phyloP scores from a whole-genome alignment of 1,140 invertebrate genomes.

The Temnothorax longispinosus region DNA sequence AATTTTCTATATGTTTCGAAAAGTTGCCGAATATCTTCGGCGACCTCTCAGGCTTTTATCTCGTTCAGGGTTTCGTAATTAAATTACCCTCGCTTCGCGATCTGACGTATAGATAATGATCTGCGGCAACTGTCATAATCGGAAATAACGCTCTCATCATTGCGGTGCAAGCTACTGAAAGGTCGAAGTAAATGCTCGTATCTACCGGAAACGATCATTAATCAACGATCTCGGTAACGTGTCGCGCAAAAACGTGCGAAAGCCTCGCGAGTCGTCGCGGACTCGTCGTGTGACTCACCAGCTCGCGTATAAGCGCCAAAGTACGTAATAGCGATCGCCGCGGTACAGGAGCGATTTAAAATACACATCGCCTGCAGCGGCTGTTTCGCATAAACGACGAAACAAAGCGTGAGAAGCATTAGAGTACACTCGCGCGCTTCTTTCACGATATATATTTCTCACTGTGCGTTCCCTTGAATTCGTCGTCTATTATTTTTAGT shows the following conservation, averaged over 20 bases:
- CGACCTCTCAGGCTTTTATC: neutral
- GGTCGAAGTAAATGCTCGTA: constrained; percentile 19
- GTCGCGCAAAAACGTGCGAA: constrained; percentile 80
- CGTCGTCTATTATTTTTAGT: neutral
- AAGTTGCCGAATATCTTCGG: neutral
- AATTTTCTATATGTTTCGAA: neutral
- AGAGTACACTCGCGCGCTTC: neutral
- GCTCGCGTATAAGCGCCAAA: constrained; percentile 42
- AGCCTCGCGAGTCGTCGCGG: constrained; percentile 67
- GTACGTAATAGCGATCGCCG: constrained; percentile 64
- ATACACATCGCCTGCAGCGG: constrained; percentile 3
- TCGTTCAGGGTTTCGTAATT: constrained; percentile 4
- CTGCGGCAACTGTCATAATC: constrained; percentile 18
- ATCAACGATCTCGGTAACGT: constrained; percentile 74
- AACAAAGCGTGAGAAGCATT: constrained; percentile 7
- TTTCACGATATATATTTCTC: neutral
- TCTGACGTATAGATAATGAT: neutral
- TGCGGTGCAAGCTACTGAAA: neutral
- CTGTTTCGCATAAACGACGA: constrained; percentile 37
- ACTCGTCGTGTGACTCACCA: constrained; percentile 75
- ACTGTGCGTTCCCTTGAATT: neutral
- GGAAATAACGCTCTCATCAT: constrained; percentile 47
- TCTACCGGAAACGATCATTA: constrained; percentile 78
- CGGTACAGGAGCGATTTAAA: constrained; percentile 57
- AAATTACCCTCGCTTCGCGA: constrained; percentile 4